Percentiles rank a stretch among this genome's conserved stretches.
phyloP scores from a whole-genome alignment of 1,140 invertebrate species.

The Trachymyrmex septentrionalis region DNA sequence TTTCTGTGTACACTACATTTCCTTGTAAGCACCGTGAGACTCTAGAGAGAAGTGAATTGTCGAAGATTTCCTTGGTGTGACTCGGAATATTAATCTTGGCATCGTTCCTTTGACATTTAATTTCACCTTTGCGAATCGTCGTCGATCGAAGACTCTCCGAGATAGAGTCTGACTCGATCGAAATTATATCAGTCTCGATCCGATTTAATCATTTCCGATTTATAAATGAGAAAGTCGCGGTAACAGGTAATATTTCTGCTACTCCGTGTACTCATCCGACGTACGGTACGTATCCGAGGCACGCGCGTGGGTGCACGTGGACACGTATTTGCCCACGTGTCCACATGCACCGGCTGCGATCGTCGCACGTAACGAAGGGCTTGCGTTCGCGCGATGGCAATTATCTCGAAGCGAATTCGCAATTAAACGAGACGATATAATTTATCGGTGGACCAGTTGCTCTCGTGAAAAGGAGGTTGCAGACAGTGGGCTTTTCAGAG shows the following conservation, averaged over 20 bases:
- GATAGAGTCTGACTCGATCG: not conserved
- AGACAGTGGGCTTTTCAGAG: not conserved
- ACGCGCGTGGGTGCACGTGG: constrained; percentile 42
- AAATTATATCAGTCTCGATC: not conserved
- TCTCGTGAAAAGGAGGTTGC: constrained; percentile 56
- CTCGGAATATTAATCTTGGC: not conserved
- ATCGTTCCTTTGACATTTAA: not conserved
- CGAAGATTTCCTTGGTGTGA: not conserved
- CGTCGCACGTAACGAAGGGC: constrained; percentile 48
- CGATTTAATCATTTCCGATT: constrained; percentile 5
- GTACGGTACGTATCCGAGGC: constrained; percentile 4
- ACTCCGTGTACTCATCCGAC: not conserved
- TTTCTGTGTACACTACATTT: too few species aligned
- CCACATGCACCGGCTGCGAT: constrained; percentile 42
- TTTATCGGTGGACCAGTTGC: constrained; percentile 64
- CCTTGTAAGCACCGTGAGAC: too few species aligned
- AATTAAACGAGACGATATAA: constrained; percentile 69
- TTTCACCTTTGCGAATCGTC: constrained; percentile 17
- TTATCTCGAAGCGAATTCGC: constrained; percentile 66
- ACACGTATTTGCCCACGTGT: constrained; percentile 19
- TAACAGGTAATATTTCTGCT: constrained; percentile 28
- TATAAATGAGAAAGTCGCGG: constrained; percentile 16
- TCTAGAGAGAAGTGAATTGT: not conserved
- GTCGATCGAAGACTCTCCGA: not conserved
- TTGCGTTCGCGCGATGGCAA: constrained; percentile 46